Percentiles rank a stretch among this genome's conserved stretches.
phyloP scores from a whole-genome alignment of 2,113 vertebrate genomes.

The Platysternon megacephalum region DNA sequence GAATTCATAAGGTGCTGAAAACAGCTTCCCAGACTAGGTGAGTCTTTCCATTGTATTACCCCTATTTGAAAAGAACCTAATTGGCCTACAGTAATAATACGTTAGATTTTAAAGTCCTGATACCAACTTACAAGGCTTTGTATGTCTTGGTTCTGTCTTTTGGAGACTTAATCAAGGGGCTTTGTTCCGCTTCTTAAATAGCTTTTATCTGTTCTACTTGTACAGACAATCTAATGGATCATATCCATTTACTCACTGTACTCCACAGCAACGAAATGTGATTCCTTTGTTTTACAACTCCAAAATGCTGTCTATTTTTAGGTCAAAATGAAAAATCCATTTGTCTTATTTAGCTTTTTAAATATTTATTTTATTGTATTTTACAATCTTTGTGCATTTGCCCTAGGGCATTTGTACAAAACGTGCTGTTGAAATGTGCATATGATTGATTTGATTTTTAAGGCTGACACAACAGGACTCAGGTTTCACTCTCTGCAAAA shows the following conservation, averaged over 20 bases:
- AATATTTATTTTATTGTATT: constrained; percentile 65
- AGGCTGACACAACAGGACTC: constrained; percentile 31
- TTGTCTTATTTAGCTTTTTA: constrained; percentile 58
- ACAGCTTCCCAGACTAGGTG: constrained; percentile 59
- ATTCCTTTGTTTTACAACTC: constrained; percentile 51
- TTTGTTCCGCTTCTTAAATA: constrained; percentile 70
- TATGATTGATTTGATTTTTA: constrained; percentile 45
- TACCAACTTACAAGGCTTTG: constrained; percentile 66
- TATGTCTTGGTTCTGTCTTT: constrained; percentile 65
- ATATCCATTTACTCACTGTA: constrained; percentile 51
- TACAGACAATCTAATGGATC: constrained; percentile 55
- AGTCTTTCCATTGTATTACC: constrained; percentile 62
- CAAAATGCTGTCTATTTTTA: constrained; percentile 62
- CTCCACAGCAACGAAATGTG: constrained; percentile 43
- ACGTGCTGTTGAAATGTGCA: neutral
- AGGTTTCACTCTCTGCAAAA: constrained; percentile 51
- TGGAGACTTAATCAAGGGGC: constrained; percentile 69
- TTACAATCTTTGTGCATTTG: constrained; percentile 50
- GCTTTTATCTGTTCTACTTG: constrained; percentile 36
- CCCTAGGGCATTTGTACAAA: constrained; percentile 41
- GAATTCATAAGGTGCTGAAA: constrained; percentile 64
- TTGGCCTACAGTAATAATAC: constrained; percentile 73
- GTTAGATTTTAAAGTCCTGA: constrained; percentile 67
- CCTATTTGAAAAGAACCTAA: constrained; percentile 64
- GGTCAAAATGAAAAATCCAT: constrained; percentile 49